phyloP scores from a whole-genome alignment of 2,888 invertebrate genomes.

The Aleiodes testaceus region DNA sequence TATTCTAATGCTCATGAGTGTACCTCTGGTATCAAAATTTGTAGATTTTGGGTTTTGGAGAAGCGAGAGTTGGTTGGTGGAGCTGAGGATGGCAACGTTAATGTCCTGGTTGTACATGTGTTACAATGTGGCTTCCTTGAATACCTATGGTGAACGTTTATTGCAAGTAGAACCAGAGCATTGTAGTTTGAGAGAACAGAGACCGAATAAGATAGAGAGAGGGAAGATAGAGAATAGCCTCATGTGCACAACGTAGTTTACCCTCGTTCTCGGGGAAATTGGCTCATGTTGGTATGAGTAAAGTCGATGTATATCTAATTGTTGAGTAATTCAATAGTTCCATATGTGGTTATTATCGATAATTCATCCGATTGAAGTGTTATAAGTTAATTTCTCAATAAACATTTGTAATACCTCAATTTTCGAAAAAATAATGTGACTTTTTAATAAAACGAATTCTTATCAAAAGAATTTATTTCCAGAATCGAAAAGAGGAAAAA shows the following conservation, averaged over 20 bases:
- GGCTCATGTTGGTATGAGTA: constrained; percentile 9
- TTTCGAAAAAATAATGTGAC: too few species aligned
- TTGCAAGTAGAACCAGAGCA: neutral
- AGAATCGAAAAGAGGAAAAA: neutral
- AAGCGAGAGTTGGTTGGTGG: too few species aligned
- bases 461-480: constrained; percentile 20
- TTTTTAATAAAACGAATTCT: constrained; percentile 4
- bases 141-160: constrained; percentile 3
- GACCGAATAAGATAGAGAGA: neutral
- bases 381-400: too few species aligned
- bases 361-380: neutral
- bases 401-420: too few species aligned
- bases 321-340: too few species aligned
- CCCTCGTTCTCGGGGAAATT: constrained; percentile 21
- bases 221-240: neutral
- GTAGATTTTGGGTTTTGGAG: too few species aligned
- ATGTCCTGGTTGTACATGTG: too few species aligned
- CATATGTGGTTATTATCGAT: neutral
- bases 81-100: too few species aligned
- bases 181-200: too few species aligned
- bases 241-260: constrained; percentile 8
- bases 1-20: too few species aligned
- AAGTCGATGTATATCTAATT: neutral
- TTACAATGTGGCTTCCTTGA: neutral
- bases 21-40: too few species aligned